phyloP scores from a whole-genome alignment of 2,888 invertebrate genomes.

The Drosophila meridionalis region DNA sequence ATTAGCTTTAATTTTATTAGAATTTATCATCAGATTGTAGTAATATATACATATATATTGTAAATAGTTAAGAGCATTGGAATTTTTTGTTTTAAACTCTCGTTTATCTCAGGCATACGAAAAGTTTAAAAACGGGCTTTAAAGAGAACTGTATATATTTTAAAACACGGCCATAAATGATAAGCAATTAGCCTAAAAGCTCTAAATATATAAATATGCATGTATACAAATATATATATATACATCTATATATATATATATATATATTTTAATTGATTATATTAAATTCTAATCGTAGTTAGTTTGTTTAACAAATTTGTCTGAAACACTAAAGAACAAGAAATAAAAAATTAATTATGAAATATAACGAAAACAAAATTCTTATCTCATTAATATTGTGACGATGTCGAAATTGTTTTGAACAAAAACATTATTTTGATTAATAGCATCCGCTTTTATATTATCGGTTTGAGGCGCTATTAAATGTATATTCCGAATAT shows the following conservation, averaged over 20 bases:
- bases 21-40: slow-evolving; percentile 5
- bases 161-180: slow-evolving; percentile 53
- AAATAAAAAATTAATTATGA: slow-evolving; percentile 43
- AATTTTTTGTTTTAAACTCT: slow-evolving; percentile 26
- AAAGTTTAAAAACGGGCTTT: slow-evolving; percentile 26
- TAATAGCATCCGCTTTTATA: background rate
- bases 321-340: slow-evolving; percentile 26
- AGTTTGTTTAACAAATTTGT: slow-evolving; percentile 56
- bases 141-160: slow-evolving; percentile 41
- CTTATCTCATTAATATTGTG: background rate
- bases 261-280: slow-evolving; percentile 21
- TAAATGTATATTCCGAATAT: too few species aligned
- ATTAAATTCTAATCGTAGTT: slow-evolving; percentile 46
- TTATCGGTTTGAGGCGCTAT: too few species aligned
- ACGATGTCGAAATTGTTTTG: background rate
- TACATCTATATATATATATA: slow-evolving; percentile 17
- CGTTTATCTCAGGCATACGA: slow-evolving; percentile 51
- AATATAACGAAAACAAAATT: slow-evolving; percentile 20
- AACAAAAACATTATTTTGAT: background rate
- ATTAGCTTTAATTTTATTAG: background rate
- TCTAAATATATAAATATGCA: background rate
- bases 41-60: slow-evolving; percentile 19
- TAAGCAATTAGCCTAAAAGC: slow-evolving; percentile 41
- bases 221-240: slow-evolving; percentile 2
- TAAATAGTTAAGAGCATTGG: slow-evolving; percentile 34